A percentile compares a stretch with the other conserved stretches of the same genome.
phyloP scores from a whole-genome alignment of 2,113 vertebrate species.

The Sapayoa aenigma region DNA sequence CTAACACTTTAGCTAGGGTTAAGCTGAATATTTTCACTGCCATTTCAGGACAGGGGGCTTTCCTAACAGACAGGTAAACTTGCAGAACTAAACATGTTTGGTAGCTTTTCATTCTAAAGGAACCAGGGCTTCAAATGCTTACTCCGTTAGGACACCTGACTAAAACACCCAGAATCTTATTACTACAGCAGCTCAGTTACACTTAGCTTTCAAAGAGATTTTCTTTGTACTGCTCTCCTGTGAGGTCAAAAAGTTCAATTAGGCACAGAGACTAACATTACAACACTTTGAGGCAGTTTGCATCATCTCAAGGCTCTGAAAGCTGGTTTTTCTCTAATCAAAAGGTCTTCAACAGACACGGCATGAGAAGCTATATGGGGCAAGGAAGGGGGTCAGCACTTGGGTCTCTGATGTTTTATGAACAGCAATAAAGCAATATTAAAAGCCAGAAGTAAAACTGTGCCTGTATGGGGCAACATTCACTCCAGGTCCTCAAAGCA shows the following conservation, averaged over 20 bases:
- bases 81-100: not conserved
- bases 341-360: not conserved
- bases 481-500: not conserved
- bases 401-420: not conserved
- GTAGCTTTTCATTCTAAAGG: not conserved
- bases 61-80: not conserved
- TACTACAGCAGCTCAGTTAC: not conserved
- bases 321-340: not conserved
- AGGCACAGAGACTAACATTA: not conserved
- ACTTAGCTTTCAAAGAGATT: not conserved
- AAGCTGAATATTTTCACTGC: not conserved
- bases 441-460: not conserved
- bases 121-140: not conserved
- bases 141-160: not conserved
- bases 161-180: not conserved
- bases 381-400: not conserved
- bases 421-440: not conserved
- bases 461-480: not conserved
- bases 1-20: not conserved
- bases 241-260: conserved; percentile 2
- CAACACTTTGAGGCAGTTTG: not conserved
- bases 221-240: not conserved
- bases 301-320: not conserved
- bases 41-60: not conserved
- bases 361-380: not conserved